Evolutionary conservation across 2,888 invertebrate genomes (phyloP), one percentile per base, ranked within the genome.

Genomic region (Ormia ochracea): DNA sequence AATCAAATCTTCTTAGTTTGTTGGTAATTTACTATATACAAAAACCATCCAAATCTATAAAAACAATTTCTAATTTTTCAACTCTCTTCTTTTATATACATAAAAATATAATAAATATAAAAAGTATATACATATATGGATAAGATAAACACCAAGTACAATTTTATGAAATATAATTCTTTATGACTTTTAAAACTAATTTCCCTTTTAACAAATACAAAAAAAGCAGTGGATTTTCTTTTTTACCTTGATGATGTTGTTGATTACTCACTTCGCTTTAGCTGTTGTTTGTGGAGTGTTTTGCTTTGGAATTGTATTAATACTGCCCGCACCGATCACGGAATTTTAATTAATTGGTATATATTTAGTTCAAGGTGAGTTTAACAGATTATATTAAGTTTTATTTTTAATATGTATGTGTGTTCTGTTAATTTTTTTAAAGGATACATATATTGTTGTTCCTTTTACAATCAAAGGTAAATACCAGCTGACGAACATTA

Each of bases 281-380:
- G 76, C 78, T 61, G 78, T 70, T 78, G 58, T 68, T 82, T 58
- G 48, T 63, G 75, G 65, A 58, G 50, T 65, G 59, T 66, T 78
- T 79, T 82, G 82, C 81, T 82, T 83, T 79, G 82, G 82, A 84
- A 78, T 83, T 84, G 82, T 82, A 77, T 82, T 73, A 76, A 48
- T 48, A 48, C 61, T 45, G 68, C n/a, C 65, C 19, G 63, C 65
- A 58, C 48, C 52, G n/a, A 38, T 38, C 3, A 4, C 6, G 28
- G 36, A 21, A 33, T 52, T 45, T 21, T 14, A 50, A 66, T 36
- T 41, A 28, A 31, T 56, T 33, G n/a, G 6, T 69, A 41, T 19
- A 7, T 4, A 56, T 54, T 68, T 78, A 38, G 26, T 48, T 23
- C 33, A 68, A 74, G 82, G 82, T 82, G 54, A 81, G 82, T 81